Evolutionary conservation across 1,140 invertebrate species (phyloP), one percentile per base, ranked within the genome.

Genomic region (Euwallacea similis): DNA sequence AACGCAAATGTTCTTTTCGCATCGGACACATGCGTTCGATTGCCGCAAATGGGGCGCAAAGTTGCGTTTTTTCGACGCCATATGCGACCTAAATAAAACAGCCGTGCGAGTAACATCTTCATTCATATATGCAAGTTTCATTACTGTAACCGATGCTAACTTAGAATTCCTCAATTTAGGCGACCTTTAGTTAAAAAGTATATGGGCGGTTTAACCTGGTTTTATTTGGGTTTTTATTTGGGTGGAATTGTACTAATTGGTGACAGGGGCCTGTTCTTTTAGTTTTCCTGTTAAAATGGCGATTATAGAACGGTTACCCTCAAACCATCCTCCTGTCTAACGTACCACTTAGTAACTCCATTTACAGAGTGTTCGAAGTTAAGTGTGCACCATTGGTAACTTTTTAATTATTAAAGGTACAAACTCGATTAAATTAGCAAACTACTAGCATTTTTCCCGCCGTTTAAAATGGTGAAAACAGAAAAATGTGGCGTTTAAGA

Each of bases 1-100:
- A 58, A 21, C 55, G 55, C 55, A 58, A 58, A 58, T 58, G 55
- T 58, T 58, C 55, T 33, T 16, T 13, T 10, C 13, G 13, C 46
- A 50, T 11, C 9, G 46, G 46, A 11, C 13, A 50, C 9, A 50
- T 11, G 13, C 13, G 46, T 50, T 10, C 9, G 46, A 50, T 50
- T 11, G 9, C 46, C 9, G 46, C 9, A 50, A 50, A 11, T 50
- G 13, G 13, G 46, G 13, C 46, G 9, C 13, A 13, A 11, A 50
- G 46, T 10, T 50, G 13, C 46, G 9, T 11, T 11, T 13, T 50
- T 50, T 50, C 13, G 46, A 33, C 46, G 13, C 46, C 46, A 50
- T 50, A 13, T 50, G 46, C 13, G 46, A 2, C 13, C 46, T 13
- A 50, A 13, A 50, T 50, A 10, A 50, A 11, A 11, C 13, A 11